Evolutionary conservation across 2,797 vertebrate genomes (phyloP).

Genomic region (Enteromius mattozi): DNA sequence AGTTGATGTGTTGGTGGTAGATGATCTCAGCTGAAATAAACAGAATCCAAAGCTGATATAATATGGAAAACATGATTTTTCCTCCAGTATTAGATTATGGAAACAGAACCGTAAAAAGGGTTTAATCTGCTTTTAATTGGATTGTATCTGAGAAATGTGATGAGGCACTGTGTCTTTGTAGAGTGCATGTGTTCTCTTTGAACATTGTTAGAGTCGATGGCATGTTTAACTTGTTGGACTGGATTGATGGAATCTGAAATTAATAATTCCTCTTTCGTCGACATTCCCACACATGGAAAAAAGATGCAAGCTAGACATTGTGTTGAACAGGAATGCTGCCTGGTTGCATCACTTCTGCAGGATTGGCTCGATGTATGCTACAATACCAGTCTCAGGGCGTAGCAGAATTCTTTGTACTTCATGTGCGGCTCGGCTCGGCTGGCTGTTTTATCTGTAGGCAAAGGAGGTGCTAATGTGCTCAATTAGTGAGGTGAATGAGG

Average conservation of each 20-base stretch:
- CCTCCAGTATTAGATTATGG: constrained; percentile 29
- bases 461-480: background rate
- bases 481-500: background rate
- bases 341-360: constrained; percentile 25
- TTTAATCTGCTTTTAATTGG: constrained; percentile 22
- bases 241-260: background rate
- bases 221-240: background rate
- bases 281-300: constrained; percentile 18
- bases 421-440: background rate
- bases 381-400: constrained; percentile 55
- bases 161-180: background rate
- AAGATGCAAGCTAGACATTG: constrained; percentile 16
- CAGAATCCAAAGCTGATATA: constrained; percentile 44
- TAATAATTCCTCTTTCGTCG: background rate
- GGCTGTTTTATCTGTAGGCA: background rate
- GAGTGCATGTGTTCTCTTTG: background rate
- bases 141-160: constrained; percentile 24
- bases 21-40: constrained; percentile 14
- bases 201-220: no score
- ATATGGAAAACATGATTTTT: constrained; percentile 39
- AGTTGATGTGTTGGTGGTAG: constrained; percentile 31
- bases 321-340: constrained; percentile 50
- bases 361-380: constrained; percentile 42
- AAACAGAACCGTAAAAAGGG: constrained; percentile 9
- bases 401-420: constrained; percentile 34